Percentiles rank a stretch among this genome's conserved stretches.
These are phyloP conservation scores for Callithrix jacchus DNA, from an alignment of 2,113 vertebrate genomes.

Conservation along the genomic window DNA sequence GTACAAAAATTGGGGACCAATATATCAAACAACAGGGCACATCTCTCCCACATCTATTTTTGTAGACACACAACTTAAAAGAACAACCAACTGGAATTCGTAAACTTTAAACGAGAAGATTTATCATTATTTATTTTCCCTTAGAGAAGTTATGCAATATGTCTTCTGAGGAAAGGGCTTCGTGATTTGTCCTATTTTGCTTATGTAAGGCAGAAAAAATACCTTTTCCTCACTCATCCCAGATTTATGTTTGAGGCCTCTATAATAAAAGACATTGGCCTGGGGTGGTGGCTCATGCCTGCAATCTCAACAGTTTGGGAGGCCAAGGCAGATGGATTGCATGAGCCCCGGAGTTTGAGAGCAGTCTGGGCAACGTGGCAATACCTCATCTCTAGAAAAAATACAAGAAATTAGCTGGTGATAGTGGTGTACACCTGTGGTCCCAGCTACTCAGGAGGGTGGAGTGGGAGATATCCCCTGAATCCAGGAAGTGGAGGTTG, in stretches of 20 bases:
- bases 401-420: no score
- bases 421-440: no score
- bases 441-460: no score
- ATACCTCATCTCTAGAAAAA: no score
- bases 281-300: no score
- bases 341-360: no score
- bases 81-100: neutral
- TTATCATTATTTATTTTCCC: neutral
- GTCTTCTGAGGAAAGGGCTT: neutral
- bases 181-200: neutral
- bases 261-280: neutral
- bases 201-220: neutral
- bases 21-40: neutral
- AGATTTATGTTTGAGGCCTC: neutral
- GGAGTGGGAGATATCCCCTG: no score
- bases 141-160: neutral
- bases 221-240: neutral
- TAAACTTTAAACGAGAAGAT: neutral
- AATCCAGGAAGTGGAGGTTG: no score
- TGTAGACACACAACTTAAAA: neutral
- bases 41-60: neutral
- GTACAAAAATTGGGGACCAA: neutral
- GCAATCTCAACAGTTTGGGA: no score
- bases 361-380: no score
- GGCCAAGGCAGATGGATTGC: no score